Conservation (phyloP, 1,140 invertebrate genomes). For the Drosophila nigromelanica region DNA sequence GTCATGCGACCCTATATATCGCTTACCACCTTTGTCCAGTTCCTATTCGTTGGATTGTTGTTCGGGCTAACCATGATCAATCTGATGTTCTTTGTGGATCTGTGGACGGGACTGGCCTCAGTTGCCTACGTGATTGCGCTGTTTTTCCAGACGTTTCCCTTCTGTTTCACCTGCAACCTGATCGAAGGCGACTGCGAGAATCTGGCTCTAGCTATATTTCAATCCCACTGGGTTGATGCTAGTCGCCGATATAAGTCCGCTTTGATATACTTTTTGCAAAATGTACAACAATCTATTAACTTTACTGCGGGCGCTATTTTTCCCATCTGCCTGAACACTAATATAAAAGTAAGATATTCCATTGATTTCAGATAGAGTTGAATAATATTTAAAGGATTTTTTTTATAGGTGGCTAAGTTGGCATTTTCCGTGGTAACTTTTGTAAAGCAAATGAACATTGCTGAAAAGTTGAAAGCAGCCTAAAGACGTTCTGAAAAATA, state of each 20-base stretch:
- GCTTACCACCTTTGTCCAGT: conserved; percentile 42
- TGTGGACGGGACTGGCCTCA: conserved; percentile 27
- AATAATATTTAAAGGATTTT: no score
- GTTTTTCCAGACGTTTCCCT: conserved; percentile 54
- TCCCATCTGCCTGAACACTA: conserved; percentile 39
- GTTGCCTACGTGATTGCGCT: conserved; percentile 27
- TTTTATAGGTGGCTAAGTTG: conserved; percentile 48
- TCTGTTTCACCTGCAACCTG: conserved; percentile 54
- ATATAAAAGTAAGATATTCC: conserved; percentile 39
- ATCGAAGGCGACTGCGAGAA: conserved; percentile 44
- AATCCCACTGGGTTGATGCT: conserved; percentile 45
- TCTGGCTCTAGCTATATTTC: conserved; percentile 36
- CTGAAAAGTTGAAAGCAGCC: conserved; percentile 22
- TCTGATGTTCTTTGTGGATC: conserved; percentile 44
- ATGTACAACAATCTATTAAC: conserved; percentile 30
- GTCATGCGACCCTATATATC: conserved; percentile 35
- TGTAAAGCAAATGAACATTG: conserved; percentile 54
- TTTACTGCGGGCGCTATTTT: conserved; percentile 59
- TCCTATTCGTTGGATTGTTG: conserved; percentile 40
- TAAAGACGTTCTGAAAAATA: background rate
- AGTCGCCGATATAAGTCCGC: conserved; percentile 32
- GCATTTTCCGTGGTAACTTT: conserved; percentile 58
- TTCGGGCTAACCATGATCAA: conserved; percentile 52
- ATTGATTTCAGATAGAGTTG: background rate
- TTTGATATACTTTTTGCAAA: conserved; percentile 41